Conservation (phyloP, 1,140 invertebrate species). For the Procambarus virginalis region DNA sequence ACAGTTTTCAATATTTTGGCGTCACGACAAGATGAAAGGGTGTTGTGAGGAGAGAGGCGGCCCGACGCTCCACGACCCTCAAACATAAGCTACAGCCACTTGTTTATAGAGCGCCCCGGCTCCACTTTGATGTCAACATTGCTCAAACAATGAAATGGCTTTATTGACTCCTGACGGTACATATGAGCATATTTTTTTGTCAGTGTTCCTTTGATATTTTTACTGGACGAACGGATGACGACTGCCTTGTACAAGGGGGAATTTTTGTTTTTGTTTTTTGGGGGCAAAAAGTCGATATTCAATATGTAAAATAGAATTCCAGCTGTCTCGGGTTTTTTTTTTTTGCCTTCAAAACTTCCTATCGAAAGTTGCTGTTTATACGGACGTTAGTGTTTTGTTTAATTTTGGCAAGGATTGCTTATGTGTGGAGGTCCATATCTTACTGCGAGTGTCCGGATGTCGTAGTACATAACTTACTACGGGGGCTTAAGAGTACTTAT, state of each 20-base stretch:
- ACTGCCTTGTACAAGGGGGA: not conserved
- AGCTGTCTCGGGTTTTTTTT: not conserved
- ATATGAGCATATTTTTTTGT: constrained; percentile 19
- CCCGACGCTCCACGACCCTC: not conserved
- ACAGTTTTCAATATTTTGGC: constrained; percentile 10
- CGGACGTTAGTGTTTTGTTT: too few species aligned
- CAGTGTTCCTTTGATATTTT: constrained; percentile 8
- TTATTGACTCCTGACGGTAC: constrained; percentile 40
- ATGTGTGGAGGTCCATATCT: too few species aligned
- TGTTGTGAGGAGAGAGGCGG: not conserved
- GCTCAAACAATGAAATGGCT: constrained; percentile 39
- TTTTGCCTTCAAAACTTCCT: not conserved
- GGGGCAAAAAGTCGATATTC: not conserved
- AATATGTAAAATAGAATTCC: constrained; percentile 16
- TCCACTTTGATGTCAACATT: constrained; percentile 33
- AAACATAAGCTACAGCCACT: not conserved
- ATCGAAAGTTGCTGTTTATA: too few species aligned
- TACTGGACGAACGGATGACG: not conserved
- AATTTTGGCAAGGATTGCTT: too few species aligned
- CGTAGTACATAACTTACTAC: too few species aligned
- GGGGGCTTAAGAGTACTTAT: too few species aligned
- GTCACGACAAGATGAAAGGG: not conserved
- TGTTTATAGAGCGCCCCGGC: constrained; percentile 12
- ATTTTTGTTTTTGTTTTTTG: not conserved
- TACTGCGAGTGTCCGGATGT: too few species aligned